These are phyloP conservation scores for Pterophyllum scalare DNA, from an alignment of 2,113 vertebrate genomes.

Conservation along the genomic window DNA sequence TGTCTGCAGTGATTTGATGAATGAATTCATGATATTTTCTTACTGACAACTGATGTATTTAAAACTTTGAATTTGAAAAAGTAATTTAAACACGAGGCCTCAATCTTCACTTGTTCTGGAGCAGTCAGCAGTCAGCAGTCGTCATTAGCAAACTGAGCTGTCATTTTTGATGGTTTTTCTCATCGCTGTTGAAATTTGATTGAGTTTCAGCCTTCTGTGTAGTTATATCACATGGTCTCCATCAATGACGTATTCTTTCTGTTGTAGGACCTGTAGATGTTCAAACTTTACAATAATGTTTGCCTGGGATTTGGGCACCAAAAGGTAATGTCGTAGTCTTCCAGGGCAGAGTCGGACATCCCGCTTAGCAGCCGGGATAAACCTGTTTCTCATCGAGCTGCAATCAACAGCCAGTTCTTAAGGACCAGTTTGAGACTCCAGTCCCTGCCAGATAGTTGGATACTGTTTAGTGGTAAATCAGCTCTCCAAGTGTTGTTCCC, in stretches of 20 bases:
- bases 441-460: too few relatives aligned
- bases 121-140: neutral
- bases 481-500: too few relatives aligned
- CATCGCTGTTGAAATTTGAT: neutral
- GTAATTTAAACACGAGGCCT: neutral
- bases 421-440: too few relatives aligned
- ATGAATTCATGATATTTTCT: slow-evolving; percentile 35
- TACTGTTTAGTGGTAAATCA: too few relatives aligned
- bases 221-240: neutral
- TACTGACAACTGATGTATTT: slow-evolving; percentile 25
- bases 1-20: slow-evolving; percentile 47
- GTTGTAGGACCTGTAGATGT: neutral
- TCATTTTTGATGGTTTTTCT: neutral
- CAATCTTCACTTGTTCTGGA: neutral
- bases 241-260: neutral
- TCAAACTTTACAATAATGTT: neutral
- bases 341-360: too few relatives aligned
- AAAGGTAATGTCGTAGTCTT: too few relatives aligned
- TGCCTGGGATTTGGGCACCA: neutral
- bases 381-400: too few relatives aligned
- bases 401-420: too few relatives aligned
- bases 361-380: too few relatives aligned
- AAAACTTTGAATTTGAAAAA: slow-evolving; percentile 8
- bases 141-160: neutral
- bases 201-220: neutral